Evolutionary conservation across 2,888 invertebrate species (phyloP), one percentile per base, ranked within the genome.

Genomic region (Cremastobaeus sp.): DNA sequence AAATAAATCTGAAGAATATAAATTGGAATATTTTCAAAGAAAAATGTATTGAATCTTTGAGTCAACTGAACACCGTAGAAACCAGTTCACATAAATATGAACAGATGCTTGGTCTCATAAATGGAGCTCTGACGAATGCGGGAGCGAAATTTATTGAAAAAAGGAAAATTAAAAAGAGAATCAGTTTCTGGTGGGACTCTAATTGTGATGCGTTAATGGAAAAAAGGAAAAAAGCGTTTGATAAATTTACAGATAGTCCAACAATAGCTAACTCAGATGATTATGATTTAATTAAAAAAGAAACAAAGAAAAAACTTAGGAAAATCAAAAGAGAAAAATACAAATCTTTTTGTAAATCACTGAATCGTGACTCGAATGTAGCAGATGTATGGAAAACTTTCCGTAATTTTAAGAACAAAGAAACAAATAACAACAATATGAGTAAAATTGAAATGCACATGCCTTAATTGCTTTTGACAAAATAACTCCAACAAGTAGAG

Each of bases 141-240:
- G 43, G 55, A 12, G 54, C 41, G 8, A 9, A 15, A 1, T 9
- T 11, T 15, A 6, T 6, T 0, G 8, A 17, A 18, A 30, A 28
- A 11, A 55, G 30, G 30, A 12, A 3, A 11, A 4, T 18, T 1
- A 41, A 43, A 43, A 57, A 18, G n/a, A 6, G 8, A 3, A 6
- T 43, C 3, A 57, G 45, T 20, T 59, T 37, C 11, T 59, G 59
- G 59, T 59, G 47, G 59, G 28, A 47, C 11, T 6, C 45, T 9
- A 39, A 48, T 0, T 60, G 60, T 20, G 11, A 25, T 1, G 9
- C 18, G 12, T 12, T 60, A 12, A n/a, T 60, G 3, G 20, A 20
- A 3, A n/a, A 30, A 9, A 60, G 39, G 39, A 47, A n/a, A 3
- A 6, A 25, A 21, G 25, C 17, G 3, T 47, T 18, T 9, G 21